Conservation (phyloP, 2,797 vertebrate species). For the Liparis tanakae region DNA sequence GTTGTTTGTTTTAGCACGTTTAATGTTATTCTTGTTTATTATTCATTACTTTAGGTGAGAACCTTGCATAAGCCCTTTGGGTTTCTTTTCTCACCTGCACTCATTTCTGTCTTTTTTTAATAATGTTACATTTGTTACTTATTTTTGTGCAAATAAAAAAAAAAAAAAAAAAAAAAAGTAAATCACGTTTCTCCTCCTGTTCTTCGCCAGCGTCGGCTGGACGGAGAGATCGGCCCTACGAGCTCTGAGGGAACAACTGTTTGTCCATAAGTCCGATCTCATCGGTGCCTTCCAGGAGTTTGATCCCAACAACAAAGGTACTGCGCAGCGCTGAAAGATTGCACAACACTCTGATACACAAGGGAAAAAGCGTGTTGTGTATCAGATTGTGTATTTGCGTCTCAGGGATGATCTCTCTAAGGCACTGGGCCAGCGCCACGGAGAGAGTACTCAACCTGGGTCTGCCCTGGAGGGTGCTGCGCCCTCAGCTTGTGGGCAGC, state of each 20-base stretch:
- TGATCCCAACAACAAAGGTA: slow-evolving; percentile 85
- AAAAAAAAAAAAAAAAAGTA: not conserved
- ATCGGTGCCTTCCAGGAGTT: slow-evolving; percentile 84
- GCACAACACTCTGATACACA: not conserved
- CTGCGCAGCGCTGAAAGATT: not conserved
- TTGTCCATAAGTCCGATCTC: slow-evolving; percentile 90
- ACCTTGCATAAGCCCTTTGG: too few species aligned
- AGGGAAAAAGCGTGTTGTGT: not conserved
- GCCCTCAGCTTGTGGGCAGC: slow-evolving; percentile 86
- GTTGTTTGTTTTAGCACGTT: too few species aligned
- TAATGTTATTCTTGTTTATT: too few species aligned
- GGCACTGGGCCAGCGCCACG: slow-evolving; percentile 87
- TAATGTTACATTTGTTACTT: too few species aligned
- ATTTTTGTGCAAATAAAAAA: too few species aligned
- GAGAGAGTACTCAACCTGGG: slow-evolving; percentile 87
- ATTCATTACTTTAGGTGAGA: too few species aligned
- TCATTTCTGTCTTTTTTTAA: too few species aligned
- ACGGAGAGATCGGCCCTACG: slow-evolving; percentile 92
- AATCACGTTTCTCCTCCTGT: slow-evolving; percentile 10
- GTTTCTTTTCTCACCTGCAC: too few species aligned
- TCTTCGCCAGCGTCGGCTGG: slow-evolving; percentile 84
- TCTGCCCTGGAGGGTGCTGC: slow-evolving; percentile 91
- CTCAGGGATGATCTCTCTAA: slow-evolving; percentile 85
- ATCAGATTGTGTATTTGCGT: not conserved
- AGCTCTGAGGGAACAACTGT: slow-evolving; percentile 88